Evolutionary conservation across 2,888 invertebrate species (phyloP), one percentile per base, ranked within the genome.

Genomic region (Protodeltote pygarga): DNA sequence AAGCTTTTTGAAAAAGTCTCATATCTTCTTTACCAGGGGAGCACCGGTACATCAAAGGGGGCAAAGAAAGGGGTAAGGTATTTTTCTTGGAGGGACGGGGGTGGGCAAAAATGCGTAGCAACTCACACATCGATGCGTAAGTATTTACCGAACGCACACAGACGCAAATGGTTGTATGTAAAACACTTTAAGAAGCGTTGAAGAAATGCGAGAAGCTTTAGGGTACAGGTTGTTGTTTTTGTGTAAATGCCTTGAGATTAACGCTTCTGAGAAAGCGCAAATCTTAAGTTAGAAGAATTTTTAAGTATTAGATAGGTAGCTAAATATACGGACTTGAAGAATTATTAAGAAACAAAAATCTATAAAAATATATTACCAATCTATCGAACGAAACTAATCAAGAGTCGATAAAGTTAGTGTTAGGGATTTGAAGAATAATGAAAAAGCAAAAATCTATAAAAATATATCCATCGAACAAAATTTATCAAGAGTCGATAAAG

Each of bases 131-230:
- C 81, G 73, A 77, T 90, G 90, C 89, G 89, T 90, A 84, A 78
- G 85, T 87, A 89, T 87, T 89, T 88, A 87, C 85, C 34, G 67
- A 67, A 80, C 89, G 82, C 90, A 89, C 91, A 91, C 91, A 87
- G 72, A 51, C 62, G 58, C 65, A 65, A 51, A 44, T 44, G 71
- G 77, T 74, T 92, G 89, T 92, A 91, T 91, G 92, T 91, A 91
- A 92, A 91, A 92, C 90, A 90, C 90, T 92, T 91, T 91, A 92
- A 92, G 91, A 92, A 91, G 89, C 90, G 87, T 76, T 87, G 91
- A 92, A 92, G 92, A 92, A 92, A 92, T 89, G 90, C 90, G 90
- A 92, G 91, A 85, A 87, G 90, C 92, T 91, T 90, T 89, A 71
- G 71, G 61, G 33, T 84, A 92, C 81, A 87, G 90, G 86, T 67